phyloP scores from a whole-genome alignment of 2,888 invertebrate genomes.

The Bursaphelenchus okinawaensis region DNA sequence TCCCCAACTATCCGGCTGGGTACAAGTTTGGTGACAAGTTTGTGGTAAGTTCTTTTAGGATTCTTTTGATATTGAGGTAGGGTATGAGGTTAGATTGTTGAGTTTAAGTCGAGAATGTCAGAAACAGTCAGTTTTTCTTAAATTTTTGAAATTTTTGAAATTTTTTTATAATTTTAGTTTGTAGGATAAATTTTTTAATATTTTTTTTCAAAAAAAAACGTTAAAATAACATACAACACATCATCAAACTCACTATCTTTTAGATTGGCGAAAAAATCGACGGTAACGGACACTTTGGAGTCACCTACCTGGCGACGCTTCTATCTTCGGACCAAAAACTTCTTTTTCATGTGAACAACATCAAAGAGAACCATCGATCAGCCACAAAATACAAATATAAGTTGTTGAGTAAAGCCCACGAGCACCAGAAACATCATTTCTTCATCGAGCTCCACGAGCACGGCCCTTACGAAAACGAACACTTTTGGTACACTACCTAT shows the following conservation, averaged over 20 bases:
- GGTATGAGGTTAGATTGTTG: too few relatives aligned
- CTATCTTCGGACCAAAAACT: slow-evolving; percentile 24
- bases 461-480: slow-evolving; percentile 22
- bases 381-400: slow-evolving; percentile 31
- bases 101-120: too few relatives aligned
- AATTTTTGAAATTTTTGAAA: too few relatives aligned
- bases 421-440: neutral
- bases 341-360: slow-evolving; percentile 34
- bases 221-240: too few relatives aligned
- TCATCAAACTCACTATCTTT: too few relatives aligned
- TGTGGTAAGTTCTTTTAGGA: slow-evolving; percentile 19
- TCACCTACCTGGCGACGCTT: slow-evolving; percentile 33
- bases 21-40: slow-evolving; percentile 32
- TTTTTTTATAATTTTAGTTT: too few relatives aligned
- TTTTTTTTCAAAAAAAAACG: too few relatives aligned
- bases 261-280: slow-evolving; percentile 46
- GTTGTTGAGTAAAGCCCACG: slow-evolving; percentile 36
- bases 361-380: slow-evolving; percentile 9
- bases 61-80: neutral
- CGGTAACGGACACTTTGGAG: slow-evolving; percentile 40
- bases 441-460: slow-evolving; percentile 16
- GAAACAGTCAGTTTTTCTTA: too few relatives aligned
- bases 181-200: too few relatives aligned
- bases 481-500: slow-evolving; percentile 36
- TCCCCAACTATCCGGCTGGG: slow-evolving; percentile 32